A percentile compares a stretch with the other conserved stretches of the same genome.
Conservation (phyloP, 2,797 vertebrate genomes). For the Epinephelus awoara region DNA sequence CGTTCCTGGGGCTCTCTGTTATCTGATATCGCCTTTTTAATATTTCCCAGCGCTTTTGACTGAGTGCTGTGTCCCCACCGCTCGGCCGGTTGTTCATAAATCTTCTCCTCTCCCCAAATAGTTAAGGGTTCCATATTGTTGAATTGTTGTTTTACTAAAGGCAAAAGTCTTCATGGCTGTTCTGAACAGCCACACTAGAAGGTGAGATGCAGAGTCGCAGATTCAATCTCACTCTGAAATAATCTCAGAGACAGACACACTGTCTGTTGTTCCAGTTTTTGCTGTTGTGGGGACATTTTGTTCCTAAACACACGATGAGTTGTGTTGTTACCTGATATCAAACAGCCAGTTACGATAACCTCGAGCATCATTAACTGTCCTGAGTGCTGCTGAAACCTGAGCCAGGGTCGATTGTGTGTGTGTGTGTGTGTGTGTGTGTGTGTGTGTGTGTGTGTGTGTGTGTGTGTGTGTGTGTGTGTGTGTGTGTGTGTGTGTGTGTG, state of each 20-base stretch:
- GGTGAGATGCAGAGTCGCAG: not conserved
- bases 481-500: not conserved
- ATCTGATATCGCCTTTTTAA: no score
- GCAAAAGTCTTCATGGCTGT: not conserved
- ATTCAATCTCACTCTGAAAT: slow-evolving; percentile 1
- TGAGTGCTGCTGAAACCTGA: slow-evolving; percentile 57
- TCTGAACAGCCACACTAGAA: not conserved
- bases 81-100: no score
- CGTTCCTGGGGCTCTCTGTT: no score
- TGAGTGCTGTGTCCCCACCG: no score
- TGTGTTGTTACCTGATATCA: slow-evolving; percentile 30
- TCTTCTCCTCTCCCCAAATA: not conserved
- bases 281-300: not conserved
- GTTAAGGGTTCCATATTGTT: not conserved
- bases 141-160: no score
- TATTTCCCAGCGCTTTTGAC: no score
- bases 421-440: slow-evolving; percentile 5
- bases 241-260: not conserved
- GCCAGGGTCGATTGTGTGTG: slow-evolving; percentile 17
- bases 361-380: slow-evolving; percentile 40
- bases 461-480: not conserved
- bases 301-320: not conserved
- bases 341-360: slow-evolving; percentile 23
- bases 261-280: not conserved
- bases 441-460: slow-evolving; percentile 7